phyloP scores from a whole-genome alignment of 2,797 vertebrate genomes.

The Melanotaenia parkinsoni region DNA sequence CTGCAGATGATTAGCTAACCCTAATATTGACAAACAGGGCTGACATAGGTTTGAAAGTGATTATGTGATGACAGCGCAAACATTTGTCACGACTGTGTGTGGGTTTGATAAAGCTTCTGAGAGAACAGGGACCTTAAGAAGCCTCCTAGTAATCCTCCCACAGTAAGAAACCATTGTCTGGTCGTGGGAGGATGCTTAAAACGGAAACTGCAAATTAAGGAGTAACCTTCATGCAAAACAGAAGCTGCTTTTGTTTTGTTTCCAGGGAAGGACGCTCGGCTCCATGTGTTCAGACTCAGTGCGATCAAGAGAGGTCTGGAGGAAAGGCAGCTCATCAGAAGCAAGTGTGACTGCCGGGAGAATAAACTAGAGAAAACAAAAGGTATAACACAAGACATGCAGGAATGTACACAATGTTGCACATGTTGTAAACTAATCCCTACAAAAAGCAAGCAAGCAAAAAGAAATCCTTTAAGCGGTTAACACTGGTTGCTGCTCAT shows the following conservation, averaged over 20 bases:
- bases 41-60: slow-evolving; percentile 53
- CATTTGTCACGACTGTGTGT: slow-evolving; percentile 59
- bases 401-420: not conserved
- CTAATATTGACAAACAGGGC: slow-evolving; percentile 55
- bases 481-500: not conserved
- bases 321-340: slow-evolving; percentile 84
- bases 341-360: slow-evolving; percentile 93
- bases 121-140: slow-evolving; percentile 38
- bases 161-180: slow-evolving; percentile 32
- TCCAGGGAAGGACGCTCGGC: slow-evolving; percentile 93
- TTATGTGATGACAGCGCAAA: slow-evolving; percentile 46
- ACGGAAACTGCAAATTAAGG: slow-evolving; percentile 34
- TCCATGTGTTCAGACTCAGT: slow-evolving; percentile 93
- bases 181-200: slow-evolving; percentile 55
- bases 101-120: slow-evolving; percentile 50
- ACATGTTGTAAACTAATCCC: not conserved
- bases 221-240: slow-evolving; percentile 49
- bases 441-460: not conserved
- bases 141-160: slow-evolving; percentile 50
- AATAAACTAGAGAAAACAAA: slow-evolving; percentile 99
- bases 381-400: slow-evolving; percentile 78
- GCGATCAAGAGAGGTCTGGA: slow-evolving; percentile 86
- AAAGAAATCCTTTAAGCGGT: not conserved
- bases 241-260: slow-evolving; percentile 42
- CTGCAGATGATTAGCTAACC: slow-evolving; percentile 52